Percentiles rank a stretch among this genome's conserved stretches.
Conservation (phyloP, 2,113 vertebrate genomes). For the Scartelaos histophorus region DNA sequence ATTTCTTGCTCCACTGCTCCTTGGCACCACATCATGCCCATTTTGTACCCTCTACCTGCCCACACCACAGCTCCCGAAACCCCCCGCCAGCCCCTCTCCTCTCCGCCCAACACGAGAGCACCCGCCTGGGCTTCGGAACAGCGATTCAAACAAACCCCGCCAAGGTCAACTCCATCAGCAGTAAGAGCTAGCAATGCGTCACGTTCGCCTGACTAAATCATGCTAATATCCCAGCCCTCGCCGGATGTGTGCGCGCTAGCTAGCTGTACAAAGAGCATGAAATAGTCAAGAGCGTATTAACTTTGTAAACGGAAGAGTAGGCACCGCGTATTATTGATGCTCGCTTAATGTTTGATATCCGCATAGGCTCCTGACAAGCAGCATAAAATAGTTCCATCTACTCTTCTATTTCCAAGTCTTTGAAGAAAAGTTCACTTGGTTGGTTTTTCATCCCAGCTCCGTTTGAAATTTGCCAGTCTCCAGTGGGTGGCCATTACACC, state of each 20-base stretch:
- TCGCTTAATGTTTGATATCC: slow-evolving; percentile 13
- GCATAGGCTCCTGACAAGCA: slow-evolving; percentile 15
- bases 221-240: background rate
- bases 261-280: slow-evolving; percentile 1
- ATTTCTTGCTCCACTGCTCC: background rate
- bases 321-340: background rate
- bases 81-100: background rate
- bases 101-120: background rate
- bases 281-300: background rate
- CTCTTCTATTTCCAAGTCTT: slow-evolving; percentile 45
- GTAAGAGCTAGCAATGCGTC: background rate
- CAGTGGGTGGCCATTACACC: slow-evolving; percentile 47
- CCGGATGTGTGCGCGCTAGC: background rate
- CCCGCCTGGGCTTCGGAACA: background rate
- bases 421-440: slow-evolving; percentile 61
- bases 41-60: background rate
- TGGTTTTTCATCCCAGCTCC: slow-evolving; percentile 15
- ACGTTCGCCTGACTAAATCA: slow-evolving; percentile 1
- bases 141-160: slow-evolving; percentile 1
- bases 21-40: background rate
- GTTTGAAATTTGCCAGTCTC: slow-evolving; percentile 45
- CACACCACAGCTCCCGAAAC: background rate
- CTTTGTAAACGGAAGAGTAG: slow-evolving; percentile 1
- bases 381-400: slow-evolving; percentile 6
- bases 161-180: slow-evolving; percentile 6